Evolutionary conservation across 2,797 vertebrate genomes (phyloP), one percentile per base, ranked within the genome.

Genomic region (Oophaga sylvatica): DNA sequence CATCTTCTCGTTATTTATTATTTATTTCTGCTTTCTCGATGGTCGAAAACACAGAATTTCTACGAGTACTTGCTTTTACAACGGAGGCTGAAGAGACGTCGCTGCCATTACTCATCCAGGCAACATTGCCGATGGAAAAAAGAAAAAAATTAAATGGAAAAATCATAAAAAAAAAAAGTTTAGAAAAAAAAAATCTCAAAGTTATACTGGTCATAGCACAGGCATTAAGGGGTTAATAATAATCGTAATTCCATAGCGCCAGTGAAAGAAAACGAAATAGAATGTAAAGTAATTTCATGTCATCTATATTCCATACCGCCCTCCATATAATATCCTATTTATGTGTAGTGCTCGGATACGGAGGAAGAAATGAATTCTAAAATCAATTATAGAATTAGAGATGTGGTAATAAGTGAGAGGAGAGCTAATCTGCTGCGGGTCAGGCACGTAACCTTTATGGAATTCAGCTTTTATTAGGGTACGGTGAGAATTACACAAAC

Each of bases 331-430:
- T 92, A 90, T 91, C 86, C 92, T 93, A 90, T 90, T 93, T 89
- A 41, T 84, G 91, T 93, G 92, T 87, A 90, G 90, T 92, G 92
- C 93, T 91, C 84, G 90, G 91, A 92, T 92, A 94, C 45, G 57
- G 26, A 26, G 92, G 22, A 77, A 94, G 93, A 94, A 95, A 94
- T 94, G 94, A 93, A 94, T 94, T 93, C 93, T 92, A 94, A 93
- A 96, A 95, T 96, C 95, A 96, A 96, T 97, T 96, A 94, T 94
- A 94, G 94, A 95, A 94, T 95, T 95, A 96, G 95, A 95, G 91
- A 95, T 95, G 95, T 95, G 94, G 93, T 89, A 93, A 94, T 93
- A 94, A 94, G 90, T 88, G 93, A 90, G 93, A 90, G 93, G 90
- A 93, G 91, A 93, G 94, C 95, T 96, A 95, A 96, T 96, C 94